These are phyloP conservation scores for Tragelaphus buxtoni DNA, from an alignment of 2,113 vertebrate genomes.

Conservation along the genomic window DNA sequence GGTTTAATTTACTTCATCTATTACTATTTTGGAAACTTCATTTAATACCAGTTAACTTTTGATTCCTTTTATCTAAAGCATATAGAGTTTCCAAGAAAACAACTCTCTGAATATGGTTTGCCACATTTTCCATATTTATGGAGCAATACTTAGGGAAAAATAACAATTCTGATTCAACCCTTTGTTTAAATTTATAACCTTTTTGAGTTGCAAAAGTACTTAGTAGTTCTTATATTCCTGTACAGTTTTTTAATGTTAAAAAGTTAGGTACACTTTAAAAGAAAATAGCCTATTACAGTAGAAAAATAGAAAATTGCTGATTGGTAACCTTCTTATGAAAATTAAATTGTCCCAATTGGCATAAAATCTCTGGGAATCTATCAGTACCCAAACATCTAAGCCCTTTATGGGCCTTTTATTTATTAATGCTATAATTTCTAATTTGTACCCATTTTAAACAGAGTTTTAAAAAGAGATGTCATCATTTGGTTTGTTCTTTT, in stretches of 20 bases:
- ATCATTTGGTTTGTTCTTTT: slow-evolving; percentile 13
- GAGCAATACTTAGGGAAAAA: neutral
- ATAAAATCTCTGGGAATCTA: slow-evolving; percentile 14
- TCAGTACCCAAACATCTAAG: neutral
- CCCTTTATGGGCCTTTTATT: slow-evolving; percentile 15
- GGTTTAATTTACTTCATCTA: slow-evolving; percentile 52
- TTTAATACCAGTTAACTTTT: slow-evolving; percentile 33
- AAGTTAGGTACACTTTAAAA: slow-evolving; percentile 7
- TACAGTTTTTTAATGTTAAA: slow-evolving; percentile 28
- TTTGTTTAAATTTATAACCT: slow-evolving; percentile 18
- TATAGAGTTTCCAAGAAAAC: slow-evolving; percentile 33
- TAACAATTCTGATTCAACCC: slow-evolving; percentile 1
- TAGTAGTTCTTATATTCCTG: neutral
- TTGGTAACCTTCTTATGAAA: slow-evolving; percentile 30
- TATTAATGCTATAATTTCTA: slow-evolving; percentile 3
- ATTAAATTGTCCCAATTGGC: neutral
- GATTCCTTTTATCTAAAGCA: slow-evolving; percentile 33
- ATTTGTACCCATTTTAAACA: neutral
- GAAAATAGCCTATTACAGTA: neutral
- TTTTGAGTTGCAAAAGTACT: slow-evolving; percentile 4
- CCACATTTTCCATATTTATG: slow-evolving; percentile 30
- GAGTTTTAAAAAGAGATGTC: slow-evolving; percentile 18
- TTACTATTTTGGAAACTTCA: neutral
- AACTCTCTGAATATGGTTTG: neutral
- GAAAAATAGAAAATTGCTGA: slow-evolving; percentile 15